Conservation (phyloP, 2,113 vertebrate genomes). For the Abramis brama region DNA sequence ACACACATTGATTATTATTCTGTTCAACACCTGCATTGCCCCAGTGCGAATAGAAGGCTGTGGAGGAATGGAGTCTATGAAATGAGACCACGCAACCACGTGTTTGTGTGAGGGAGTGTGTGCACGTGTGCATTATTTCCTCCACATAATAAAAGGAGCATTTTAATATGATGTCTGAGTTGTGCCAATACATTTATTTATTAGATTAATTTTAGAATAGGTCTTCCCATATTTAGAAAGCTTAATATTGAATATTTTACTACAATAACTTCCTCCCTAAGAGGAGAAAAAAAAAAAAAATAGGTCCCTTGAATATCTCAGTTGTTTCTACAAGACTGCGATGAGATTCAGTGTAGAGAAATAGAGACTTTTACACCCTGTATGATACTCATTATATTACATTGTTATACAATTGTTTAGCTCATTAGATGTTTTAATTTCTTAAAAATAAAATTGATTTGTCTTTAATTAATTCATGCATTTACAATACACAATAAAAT, state of each 20-base stretch:
- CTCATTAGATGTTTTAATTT: background rate
- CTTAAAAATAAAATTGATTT: background rate
- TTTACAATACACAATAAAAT: background rate
- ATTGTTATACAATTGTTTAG: background rate
- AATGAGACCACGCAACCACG: conserved; percentile 19
- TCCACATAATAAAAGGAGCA: background rate
- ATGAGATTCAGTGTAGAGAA: background rate
- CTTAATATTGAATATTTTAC: background rate
- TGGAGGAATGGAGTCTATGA: conserved; percentile 39
- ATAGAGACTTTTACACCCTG: background rate
- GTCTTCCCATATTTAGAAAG: background rate
- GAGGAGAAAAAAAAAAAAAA: background rate
- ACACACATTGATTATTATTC: conserved; percentile 38
- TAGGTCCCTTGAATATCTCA: background rate
- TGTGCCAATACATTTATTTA: background rate
- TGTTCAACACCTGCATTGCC: conserved; percentile 39
- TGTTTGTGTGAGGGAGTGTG: background rate
- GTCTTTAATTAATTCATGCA: background rate
- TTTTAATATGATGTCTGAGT: background rate
- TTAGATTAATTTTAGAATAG: background rate
- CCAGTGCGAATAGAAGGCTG: conserved; percentile 18
- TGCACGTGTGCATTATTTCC: background rate
- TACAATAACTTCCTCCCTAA: background rate
- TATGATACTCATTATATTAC: no score
- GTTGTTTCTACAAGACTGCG: background rate